These are phyloP conservation scores for Syngnathus floridae DNA, from an alignment of 2,113 vertebrate genomes.

Conservation along the genomic window DNA sequence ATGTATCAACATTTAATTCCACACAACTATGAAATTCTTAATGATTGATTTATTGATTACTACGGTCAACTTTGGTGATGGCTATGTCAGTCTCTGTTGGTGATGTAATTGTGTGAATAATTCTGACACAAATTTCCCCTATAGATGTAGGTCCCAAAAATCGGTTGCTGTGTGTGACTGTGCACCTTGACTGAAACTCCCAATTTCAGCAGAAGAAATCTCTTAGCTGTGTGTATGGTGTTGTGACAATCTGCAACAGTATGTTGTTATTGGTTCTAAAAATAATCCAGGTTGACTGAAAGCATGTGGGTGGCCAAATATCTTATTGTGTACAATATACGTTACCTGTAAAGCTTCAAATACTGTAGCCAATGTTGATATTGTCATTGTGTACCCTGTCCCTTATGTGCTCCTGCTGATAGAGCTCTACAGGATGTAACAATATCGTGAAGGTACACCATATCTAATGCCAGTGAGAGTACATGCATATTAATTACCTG, in stretches of 20 bases:
- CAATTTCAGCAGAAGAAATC: neutral
- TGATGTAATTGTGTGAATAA: too few relatives aligned
- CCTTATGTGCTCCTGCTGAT: too few relatives aligned
- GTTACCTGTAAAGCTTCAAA: neutral
- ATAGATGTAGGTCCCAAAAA: neutral
- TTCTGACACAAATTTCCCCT: too few relatives aligned
- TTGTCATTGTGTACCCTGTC: neutral
- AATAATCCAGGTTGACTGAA: neutral
- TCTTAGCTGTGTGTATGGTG: neutral
- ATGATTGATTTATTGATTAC: too few relatives aligned
- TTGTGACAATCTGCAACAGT: neutral
- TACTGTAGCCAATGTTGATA: neutral
- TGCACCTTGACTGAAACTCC: neutral
- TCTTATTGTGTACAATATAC: neutral
- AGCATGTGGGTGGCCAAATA: neutral
- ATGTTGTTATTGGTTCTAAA: neutral
- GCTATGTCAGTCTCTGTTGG: too few relatives aligned
- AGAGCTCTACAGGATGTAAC: neutral
- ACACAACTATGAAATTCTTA: too few relatives aligned
- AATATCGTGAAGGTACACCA: neutral
- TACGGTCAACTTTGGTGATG: too few relatives aligned
- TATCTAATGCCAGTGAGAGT: neutral
- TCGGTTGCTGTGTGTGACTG: neutral
- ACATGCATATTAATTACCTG: neutral
- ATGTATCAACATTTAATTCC: too few relatives aligned